These are phyloP conservation scores for Scaptodrosophila lebanonensis DNA, from an alignment of 1,140 invertebrate genomes.

Conservation along the genomic window DNA sequence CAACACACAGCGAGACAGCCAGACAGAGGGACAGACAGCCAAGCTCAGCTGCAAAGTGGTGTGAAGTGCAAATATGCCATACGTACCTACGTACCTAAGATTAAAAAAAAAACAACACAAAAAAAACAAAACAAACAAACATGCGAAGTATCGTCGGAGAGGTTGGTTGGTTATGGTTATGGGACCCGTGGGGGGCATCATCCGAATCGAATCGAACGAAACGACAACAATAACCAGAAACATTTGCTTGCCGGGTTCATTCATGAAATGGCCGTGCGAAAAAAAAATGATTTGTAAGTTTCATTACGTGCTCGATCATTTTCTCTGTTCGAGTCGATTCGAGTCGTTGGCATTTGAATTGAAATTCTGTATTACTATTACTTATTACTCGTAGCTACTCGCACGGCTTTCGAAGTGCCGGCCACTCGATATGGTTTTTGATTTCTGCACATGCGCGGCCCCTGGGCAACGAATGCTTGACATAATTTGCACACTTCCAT, in stretches of 20 bases:
- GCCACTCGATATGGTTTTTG: slow-evolving; percentile 1
- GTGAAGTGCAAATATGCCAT: slow-evolving; percentile 38
- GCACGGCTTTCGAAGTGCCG: slow-evolving; percentile 26
- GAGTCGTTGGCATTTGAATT: background rate
- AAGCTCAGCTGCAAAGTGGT: slow-evolving; percentile 15
- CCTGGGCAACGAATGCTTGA: slow-evolving; percentile 15
- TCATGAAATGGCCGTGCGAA: slow-evolving; percentile 39
- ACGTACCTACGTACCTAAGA: slow-evolving; percentile 8
- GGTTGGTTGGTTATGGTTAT: no score
- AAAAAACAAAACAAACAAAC: slow-evolving; percentile 10
- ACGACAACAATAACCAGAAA: slow-evolving; percentile 16
- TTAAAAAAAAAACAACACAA: no score
- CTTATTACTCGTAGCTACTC: slow-evolving; percentile 8
- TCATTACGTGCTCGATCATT: slow-evolving; percentile 23
- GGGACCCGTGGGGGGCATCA: no score
- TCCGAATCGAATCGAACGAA: slow-evolving; percentile 9
- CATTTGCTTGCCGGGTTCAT: slow-evolving; percentile 20
- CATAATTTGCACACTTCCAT: slow-evolving; percentile 22
- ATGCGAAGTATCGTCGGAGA: background rate
- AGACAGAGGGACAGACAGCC: background rate
- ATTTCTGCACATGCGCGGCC: slow-evolving; percentile 27
- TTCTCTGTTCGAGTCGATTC: slow-evolving; percentile 6
- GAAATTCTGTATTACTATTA: no score
- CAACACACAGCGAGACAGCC: slow-evolving; percentile 1
- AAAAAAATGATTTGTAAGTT: slow-evolving; percentile 36